A percentile compares a stretch with the other conserved stretches of the same genome.
Evolutionary conservation across 2,888 invertebrate species (phyloP).

Genomic region (Thymelicus sylvestris): DNA sequence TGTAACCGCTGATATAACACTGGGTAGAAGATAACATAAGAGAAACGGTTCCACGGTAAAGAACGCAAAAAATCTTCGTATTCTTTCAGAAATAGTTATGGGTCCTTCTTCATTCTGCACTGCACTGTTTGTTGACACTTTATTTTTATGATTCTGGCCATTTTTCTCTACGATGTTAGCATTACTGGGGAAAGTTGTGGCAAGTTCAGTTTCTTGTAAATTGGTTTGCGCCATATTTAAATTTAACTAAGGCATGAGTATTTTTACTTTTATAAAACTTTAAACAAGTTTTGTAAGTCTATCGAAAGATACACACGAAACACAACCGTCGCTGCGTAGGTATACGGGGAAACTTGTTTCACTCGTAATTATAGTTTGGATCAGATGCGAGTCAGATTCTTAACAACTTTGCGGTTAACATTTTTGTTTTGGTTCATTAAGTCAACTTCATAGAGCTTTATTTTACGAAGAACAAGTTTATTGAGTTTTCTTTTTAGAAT

Average conservation of each 20-base stretch:
- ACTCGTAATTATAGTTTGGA: slow-evolving; percentile 40
- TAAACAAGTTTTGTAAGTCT: slow-evolving; percentile 42
- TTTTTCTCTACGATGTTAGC: not conserved
- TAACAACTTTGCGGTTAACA: slow-evolving; percentile 19
- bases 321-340: slow-evolving; percentile 46
- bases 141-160: not conserved
- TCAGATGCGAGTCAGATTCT: slow-evolving; percentile 20
- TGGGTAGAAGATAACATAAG: slow-evolving; percentile 86
- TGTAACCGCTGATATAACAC: slow-evolving; percentile 84
- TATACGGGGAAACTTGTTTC: slow-evolving; percentile 49
- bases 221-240: slow-evolving; percentile 13
- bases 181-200: too few relatives aligned
- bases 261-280: slow-evolving; percentile 19
- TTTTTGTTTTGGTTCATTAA: slow-evolving; percentile 25
- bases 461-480: not conserved
- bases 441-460: slow-evolving; percentile 41
- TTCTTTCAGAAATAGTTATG: slow-evolving; percentile 43
- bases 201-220: slow-evolving; percentile 8
- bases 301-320: slow-evolving; percentile 55
- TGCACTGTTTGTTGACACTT: slow-evolving; percentile 35
- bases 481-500: too few relatives aligned
- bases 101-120: slow-evolving; percentile 42
- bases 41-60: slow-evolving; percentile 88
- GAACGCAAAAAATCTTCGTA: slow-evolving; percentile 54
- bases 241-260: not conserved